Percentiles rank a stretch among this genome's conserved stretches.
Conservation (phyloP, 2,113 vertebrate species). For the Oceanites oceanicus region DNA sequence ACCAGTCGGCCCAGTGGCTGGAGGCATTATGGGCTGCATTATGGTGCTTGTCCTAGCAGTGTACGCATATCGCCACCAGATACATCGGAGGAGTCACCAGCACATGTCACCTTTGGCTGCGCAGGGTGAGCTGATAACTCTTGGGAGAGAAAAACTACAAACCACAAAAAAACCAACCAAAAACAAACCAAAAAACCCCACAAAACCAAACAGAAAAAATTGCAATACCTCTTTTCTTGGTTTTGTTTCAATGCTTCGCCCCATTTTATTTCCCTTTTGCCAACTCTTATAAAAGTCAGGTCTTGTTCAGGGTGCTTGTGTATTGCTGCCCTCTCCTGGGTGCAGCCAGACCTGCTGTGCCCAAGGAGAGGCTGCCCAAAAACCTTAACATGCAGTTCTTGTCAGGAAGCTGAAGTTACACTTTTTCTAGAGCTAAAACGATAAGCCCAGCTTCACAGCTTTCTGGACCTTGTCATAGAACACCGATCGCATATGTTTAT, state of each 20-base stretch:
- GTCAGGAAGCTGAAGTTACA: not conserved
- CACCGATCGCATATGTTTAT: fast-evolving
- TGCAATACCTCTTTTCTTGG: not conserved
- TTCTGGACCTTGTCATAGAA: not conserved
- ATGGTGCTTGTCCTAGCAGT: constrained; percentile 97
- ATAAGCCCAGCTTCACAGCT: not conserved
- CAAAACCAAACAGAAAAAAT: not conserved
- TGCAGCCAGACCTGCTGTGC: constrained; percentile 5
- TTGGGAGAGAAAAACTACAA: too few species aligned
- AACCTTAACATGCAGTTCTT: fast-evolving
- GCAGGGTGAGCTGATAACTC: constrained; percentile 80
- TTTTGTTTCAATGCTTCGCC: not conserved
- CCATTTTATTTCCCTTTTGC: not conserved
- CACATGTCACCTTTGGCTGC: constrained; percentile 98
- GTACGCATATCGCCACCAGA: constrained; percentile 97
- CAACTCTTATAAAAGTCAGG: not conserved
- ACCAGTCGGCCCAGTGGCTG: constrained; percentile 92
- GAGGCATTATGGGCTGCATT: constrained; percentile 98
- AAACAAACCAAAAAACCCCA: not conserved
- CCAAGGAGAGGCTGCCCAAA: not conserved
- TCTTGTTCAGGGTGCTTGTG: not conserved
- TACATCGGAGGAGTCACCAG: constrained; percentile 94
- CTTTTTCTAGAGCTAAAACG: not conserved
- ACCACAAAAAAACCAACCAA: not conserved
- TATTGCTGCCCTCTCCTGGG: constrained; percentile 67